Base-by-base conservation (phyloP, 2,888 invertebrate genomes). In the Mellilla xanthometata region DNA sequence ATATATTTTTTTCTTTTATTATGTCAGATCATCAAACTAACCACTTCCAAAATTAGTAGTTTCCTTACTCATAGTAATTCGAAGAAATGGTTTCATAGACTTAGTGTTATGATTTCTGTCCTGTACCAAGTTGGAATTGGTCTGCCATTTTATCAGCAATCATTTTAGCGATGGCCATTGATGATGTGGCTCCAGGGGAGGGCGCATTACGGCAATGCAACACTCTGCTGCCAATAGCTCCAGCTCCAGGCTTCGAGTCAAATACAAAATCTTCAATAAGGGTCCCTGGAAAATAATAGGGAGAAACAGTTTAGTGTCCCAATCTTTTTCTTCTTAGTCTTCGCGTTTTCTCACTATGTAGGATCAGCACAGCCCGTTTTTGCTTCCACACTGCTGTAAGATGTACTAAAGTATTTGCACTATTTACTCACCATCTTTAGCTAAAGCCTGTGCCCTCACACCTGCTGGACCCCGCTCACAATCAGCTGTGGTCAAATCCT, bases 221-320 rank as follows among this genome's bases (percentile, higher is more conserved):
- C 31, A 99, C 94, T 58, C 96, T 91, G 49, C 93, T 91, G 1
- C 95, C 94, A 10, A 97, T 84, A 0, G 89, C 86, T 12, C 92
- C 90, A 10, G 90, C 85, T 1, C 94, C 93, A 27, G 85, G 90
- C 8, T 95, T 95, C 33, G 92, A 92, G 81, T 99, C 98, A 78
- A 99, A 99, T 2, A 98, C 95, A 84, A 99, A 99, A 80, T 99
- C 99, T 72, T 99, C 99, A 3, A 99, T 95, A 30, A 99, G 91
- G 54, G 94, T 91, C 2, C 93, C 90, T 90, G 65, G 23, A 75
- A 76, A 52, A 40, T 3, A 28, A 9, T 4, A 19, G n/a, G n/a
- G n/a, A n/a, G n/a, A n/a, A n/a, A n/a, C n/a, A n/a, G n/a, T n/a
- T n/a, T n/a, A n/a, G n/a, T n/a, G n/a, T n/a, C n/a, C n/a, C n/a